phyloP scores from a whole-genome alignment of 2,797 vertebrate genomes.

The Brachymystax lenok region DNA sequence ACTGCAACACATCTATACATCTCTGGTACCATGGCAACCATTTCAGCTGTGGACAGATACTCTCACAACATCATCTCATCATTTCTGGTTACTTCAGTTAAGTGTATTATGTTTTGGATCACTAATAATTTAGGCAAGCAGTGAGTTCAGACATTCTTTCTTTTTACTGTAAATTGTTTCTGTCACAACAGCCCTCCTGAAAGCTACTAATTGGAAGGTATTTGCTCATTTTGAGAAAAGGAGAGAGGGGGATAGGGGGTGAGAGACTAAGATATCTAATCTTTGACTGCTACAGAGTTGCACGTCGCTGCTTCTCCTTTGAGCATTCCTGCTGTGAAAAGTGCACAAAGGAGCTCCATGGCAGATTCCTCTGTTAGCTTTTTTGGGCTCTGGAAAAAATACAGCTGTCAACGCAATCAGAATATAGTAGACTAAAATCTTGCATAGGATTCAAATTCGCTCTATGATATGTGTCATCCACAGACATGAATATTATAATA shows the following conservation, averaged over 20 bases:
- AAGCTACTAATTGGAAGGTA: conserved; percentile 59
- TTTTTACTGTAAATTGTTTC: conserved; percentile 66
- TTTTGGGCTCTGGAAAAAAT: conserved; percentile 62
- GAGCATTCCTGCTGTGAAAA: conserved; percentile 67
- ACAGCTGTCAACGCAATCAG: conserved; percentile 65
- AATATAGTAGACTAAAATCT: conserved; percentile 41
- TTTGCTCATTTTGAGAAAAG: conserved; percentile 61
- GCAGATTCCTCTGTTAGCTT: conserved; percentile 49
- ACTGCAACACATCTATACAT: conserved; percentile 42
- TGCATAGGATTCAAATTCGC: no score
- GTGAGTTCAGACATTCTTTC: conserved; percentile 21
- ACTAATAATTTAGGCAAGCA: conserved; percentile 12
- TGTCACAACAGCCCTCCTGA: conserved; percentile 65
- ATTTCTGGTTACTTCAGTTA: conserved; percentile 33
- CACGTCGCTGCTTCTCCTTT: conserved; percentile 47
- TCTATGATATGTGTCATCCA: no score
- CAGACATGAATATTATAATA: neutral
- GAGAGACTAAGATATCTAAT: conserved; percentile 12
- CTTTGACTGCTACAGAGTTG: no score
- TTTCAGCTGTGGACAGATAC: conserved; percentile 58
- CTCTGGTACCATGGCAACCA: conserved; percentile 49
- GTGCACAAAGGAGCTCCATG: conserved; percentile 59
- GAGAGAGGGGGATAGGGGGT: conserved; percentile 5
- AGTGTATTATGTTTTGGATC: conserved; percentile 51
- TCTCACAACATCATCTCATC: conserved; percentile 40